A percentile compares a stretch with the other conserved stretches of the same genome.
Evolutionary conservation across 1,140 invertebrate species (phyloP).

Genomic region (Frieseomelitta varia): DNA sequence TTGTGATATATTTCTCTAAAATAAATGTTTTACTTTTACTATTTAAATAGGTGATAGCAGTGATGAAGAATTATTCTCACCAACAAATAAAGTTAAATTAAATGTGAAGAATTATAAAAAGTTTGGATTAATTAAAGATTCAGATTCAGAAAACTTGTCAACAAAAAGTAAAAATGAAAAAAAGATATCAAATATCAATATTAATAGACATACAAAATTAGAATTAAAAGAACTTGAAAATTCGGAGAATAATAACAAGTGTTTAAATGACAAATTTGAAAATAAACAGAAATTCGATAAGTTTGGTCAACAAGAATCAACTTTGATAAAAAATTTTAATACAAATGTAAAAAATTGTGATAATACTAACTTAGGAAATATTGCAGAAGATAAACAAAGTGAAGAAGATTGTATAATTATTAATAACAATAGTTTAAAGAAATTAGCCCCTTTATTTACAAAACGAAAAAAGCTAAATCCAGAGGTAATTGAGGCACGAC

Average conservation of each 20-base stretch:
- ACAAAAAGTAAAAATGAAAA: slow-evolving; percentile 7
- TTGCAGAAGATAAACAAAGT: not conserved
- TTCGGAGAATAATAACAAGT: slow-evolving; percentile 9
- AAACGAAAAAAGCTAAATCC: slow-evolving; percentile 76
- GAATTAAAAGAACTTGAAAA: slow-evolving; percentile 23
- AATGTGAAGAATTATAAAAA: slow-evolving; percentile 37
- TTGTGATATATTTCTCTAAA: not conserved
- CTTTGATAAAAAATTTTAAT: not conserved
- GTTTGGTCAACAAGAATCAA: not conserved
- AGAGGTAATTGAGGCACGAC: slow-evolving; percentile 65
- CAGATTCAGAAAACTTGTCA: not conserved
- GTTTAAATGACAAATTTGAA: not conserved
- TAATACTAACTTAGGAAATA: not conserved
- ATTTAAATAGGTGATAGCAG: slow-evolving; percentile 36
- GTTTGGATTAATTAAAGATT: not conserved
- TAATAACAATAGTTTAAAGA: slow-evolving; percentile 54
- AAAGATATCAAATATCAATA: not conserved
- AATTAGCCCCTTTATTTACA: slow-evolving; percentile 79
- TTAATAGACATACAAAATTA: not conserved
- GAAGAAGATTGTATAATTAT: slow-evolving; percentile 36
- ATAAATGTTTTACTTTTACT: slow-evolving; percentile 37
- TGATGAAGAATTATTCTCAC: slow-evolving; percentile 63
- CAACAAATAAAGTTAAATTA: slow-evolving; percentile 44
- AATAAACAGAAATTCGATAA: not conserved
- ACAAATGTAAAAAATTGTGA: not conserved